Evolutionary conservation across 53 echinoderm and acorn worm genomes (phyloP), one percentile per base, ranked within the genome.

Genomic region (Henricia sp.): DNA sequence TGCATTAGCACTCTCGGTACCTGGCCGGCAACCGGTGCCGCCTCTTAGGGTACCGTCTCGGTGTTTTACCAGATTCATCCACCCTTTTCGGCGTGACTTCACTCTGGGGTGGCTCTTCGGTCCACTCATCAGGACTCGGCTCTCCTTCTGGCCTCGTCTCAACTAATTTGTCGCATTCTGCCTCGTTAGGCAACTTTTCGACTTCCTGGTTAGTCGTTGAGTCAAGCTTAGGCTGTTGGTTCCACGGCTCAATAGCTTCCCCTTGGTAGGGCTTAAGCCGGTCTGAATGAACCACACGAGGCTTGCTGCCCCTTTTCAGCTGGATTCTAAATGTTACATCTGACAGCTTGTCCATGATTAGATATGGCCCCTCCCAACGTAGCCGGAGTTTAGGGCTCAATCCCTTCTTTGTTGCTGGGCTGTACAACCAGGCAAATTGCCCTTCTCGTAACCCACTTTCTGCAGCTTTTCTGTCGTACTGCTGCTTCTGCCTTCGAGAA

Each of bases 221-320:
- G 20, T 67, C 68, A 38, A 5, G 38, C 33, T 40, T 67, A 17
- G 41, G 68, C 20, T 33, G 68, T 67, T 25, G 41, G 23, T 33
- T 38, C 68, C 40, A 67, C 39, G 6, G 68, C 68, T 67, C 68
- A 38, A 68, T 68, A 37, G 39, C 34, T 40, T 68, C 41, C 20
- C 41, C 68, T 25, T 1, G 41, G 41, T 40, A 68, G 68, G 68
- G 68, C 14, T 68, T 68, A 16, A 68, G 25, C 24, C 68, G 40
- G 39, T 68, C 68, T 40, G 68, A 37, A 68, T 68, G 41, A 16
- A 68, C 40, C 38, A 68, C 39, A 19, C 41, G 68, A 68, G 68
- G 68, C n/a, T 67, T 67, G 39, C 68, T 67, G 68, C 41, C 68
- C 41, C 68, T 40, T 12, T 37, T 68, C 68, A 68, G 68, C 68